Conservation (phyloP, 2,113 vertebrate genomes). For the Hyla sarda region DNA sequence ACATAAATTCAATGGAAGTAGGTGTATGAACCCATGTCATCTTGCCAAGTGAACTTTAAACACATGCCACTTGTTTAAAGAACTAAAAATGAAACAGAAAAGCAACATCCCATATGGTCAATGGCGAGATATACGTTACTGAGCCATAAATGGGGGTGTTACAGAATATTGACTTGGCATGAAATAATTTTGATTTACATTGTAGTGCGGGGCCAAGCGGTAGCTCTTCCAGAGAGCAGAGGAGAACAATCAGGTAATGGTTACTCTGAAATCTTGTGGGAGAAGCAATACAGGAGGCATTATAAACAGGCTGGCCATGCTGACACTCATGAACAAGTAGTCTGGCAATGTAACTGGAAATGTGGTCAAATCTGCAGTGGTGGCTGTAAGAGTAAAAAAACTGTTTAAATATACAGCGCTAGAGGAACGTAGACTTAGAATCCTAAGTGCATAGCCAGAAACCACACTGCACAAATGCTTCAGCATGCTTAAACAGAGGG, state of each 20-base stretch:
- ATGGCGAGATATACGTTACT: neutral
- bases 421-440: slow-evolving; percentile 24
- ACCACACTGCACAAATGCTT: slow-evolving; percentile 42
- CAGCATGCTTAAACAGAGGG: slow-evolving; percentile 12
- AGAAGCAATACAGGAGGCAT: slow-evolving; percentile 29
- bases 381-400: slow-evolving; percentile 45
- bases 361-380: slow-evolving; percentile 53
- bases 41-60: slow-evolving; percentile 1
- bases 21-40: neutral
- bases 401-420: slow-evolving; percentile 25
- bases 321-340: slow-evolving; percentile 54
- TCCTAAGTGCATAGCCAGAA: slow-evolving; percentile 38
- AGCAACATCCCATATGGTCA: neutral
- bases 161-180: slow-evolving; percentile 25
- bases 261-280: slow-evolving; percentile 7
- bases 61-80: neutral
- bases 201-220: neutral
- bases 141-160: slow-evolving; percentile 6
- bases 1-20: neutral
- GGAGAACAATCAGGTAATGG: slow-evolving; percentile 40
- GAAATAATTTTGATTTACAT: slow-evolving; percentile 10
- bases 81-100: too few relatives aligned
- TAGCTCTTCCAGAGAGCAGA: slow-evolving; percentile 29
- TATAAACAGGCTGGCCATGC: slow-evolving; percentile 44
- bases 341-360: slow-evolving; percentile 53